Evolutionary conservation across 2,113 vertebrate genomes (phyloP), one percentile per base, ranked within the genome.

Genomic region (Amphilophus citrinellus): DNA sequence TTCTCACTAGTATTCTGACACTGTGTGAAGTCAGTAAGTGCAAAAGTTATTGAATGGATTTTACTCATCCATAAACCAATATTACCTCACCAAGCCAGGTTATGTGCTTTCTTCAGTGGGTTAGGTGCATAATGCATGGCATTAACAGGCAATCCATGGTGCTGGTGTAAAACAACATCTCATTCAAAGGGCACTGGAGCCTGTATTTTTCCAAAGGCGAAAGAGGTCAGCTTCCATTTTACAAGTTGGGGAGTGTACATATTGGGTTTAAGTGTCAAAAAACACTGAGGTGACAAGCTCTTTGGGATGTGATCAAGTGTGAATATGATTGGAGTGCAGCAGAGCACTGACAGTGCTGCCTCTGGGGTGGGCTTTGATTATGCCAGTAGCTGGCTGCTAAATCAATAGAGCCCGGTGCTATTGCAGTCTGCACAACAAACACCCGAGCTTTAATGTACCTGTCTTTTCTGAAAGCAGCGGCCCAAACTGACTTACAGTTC

Each of bases 311-410:
- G 89, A 94, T 94, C 93, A 91, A 91, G 86, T 79, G 60, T 79
- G 91, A 92, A 94, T 93, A 91, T 92, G 93, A 93, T 89, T 92
- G 89, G 90, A 85, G 92, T 88, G 92, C 91, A 91, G 89, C 83
- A 85, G 89, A 93, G 91, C 93, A 84, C 85, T 66, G 90, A 91
- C 20, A 44, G 76, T 3, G 63, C 82, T 62, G 88, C 89, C 92
- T 93, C 84, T 85, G 87, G 91, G 93, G 92, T 86, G 84, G 75
- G 85, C 84, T 92, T 87, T 93, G 91, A 94, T 95, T 94, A 94
- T 90, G 86, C 89, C 59, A 83, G 86, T 82, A 89, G 90, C 87
- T 86, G 85, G 85, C 78, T 86, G 88, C 91, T 93, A 84, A 95
- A 94, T 92, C 94, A 94, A 93, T 92, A 92, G 85, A 93, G 61